Percentiles rank a stretch among this genome's conserved stretches.
Evolutionary conservation across 2,888 invertebrate genomes (phyloP).

Genomic region (Toxonevra muliebris): DNA sequence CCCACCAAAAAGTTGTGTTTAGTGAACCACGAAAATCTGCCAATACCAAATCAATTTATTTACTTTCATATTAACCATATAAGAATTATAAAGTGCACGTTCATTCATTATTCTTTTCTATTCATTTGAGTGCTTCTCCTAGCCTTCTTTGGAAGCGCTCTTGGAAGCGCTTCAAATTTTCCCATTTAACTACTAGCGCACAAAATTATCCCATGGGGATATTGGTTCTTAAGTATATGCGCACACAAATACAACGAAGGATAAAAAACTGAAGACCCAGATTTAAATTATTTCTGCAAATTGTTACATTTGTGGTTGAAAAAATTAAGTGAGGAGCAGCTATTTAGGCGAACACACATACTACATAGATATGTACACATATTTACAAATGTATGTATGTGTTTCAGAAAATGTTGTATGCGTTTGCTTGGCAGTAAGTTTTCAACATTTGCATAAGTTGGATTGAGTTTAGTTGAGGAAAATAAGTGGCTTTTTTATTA

Average conservation of each 20-base stretch:
- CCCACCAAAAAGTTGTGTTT: too few relatives aligned
- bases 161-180: too few relatives aligned
- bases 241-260: slow-evolving; percentile 2
- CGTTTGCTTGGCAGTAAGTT: slow-evolving; percentile 6
- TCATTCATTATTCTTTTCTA: too few relatives aligned
- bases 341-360: neutral
- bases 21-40: too few relatives aligned
- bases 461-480: neutral
- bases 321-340: neutral
- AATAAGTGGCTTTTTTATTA: neutral
- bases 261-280: neutral
- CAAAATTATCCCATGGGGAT: too few relatives aligned
- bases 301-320: neutral
- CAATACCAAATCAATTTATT: too few relatives aligned
- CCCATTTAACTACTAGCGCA: too few relatives aligned
- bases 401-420: neutral
- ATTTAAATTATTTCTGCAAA: neutral
- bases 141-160: too few relatives aligned
- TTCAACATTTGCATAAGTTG: neutral
- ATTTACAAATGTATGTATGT: neutral
- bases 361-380: neutral
- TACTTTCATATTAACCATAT: too few relatives aligned
- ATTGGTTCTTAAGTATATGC: neutral
- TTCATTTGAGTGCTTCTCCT: too few relatives aligned
- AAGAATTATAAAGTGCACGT: too few relatives aligned